phyloP scores from a whole-genome alignment of 2,113 vertebrate genomes.

The Sterrhoptilus dennistouni region DNA sequence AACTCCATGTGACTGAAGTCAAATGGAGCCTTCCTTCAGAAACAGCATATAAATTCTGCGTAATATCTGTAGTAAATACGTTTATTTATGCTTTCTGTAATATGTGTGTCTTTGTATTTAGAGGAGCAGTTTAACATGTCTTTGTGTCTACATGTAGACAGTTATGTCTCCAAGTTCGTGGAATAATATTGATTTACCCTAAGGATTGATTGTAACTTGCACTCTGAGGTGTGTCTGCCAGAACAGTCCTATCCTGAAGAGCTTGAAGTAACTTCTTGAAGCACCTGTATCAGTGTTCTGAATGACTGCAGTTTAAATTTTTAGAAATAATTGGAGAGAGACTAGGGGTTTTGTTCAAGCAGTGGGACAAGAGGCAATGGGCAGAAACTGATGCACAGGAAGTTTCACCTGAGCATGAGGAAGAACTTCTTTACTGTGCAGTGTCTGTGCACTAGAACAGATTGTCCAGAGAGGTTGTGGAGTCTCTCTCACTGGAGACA shows the following conservation, averaged over 20 bases:
- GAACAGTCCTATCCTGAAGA: neutral
- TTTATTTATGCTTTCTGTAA: neutral
- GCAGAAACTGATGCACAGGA: neutral
- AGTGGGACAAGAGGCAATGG: neutral
- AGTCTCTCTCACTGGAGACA: neutral
- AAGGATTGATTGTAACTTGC: accelerated
- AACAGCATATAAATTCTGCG: neutral
- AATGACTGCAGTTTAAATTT: neutral
- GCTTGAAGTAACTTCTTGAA: neutral
- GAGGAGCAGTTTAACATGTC: neutral
- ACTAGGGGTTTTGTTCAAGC: neutral
- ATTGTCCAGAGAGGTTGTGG: neutral
- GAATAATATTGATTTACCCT: neutral
- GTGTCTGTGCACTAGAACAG: neutral
- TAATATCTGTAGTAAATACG: neutral
- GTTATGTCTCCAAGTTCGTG: neutral
- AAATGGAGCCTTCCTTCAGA: neutral
- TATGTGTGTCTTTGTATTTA: neutral
- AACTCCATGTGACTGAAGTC: neutral
- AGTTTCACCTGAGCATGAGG: neutral
- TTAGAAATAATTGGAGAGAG: neutral
- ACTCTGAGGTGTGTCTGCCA: neutral
- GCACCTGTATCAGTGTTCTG: neutral
- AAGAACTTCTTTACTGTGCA: neutral
- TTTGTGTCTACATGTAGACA: neutral